phyloP scores from a whole-genome alignment of 1,140 invertebrate species.

The Elymnias hypermnestra region DNA sequence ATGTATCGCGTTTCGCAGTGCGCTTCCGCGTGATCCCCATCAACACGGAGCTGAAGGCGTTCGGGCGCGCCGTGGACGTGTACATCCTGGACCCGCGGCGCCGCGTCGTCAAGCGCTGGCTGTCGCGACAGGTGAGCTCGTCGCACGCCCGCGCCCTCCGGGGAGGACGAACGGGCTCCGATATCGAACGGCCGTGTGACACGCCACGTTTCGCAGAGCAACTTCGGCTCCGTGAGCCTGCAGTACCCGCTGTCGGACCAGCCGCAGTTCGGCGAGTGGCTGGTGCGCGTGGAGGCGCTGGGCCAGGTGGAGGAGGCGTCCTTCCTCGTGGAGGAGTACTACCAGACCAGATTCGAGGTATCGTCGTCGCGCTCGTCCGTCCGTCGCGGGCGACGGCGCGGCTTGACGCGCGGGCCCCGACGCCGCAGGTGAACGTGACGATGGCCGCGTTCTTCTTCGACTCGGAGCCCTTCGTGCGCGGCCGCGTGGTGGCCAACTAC shows the following conservation, averaged over 20 bases:
- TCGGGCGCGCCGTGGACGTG: constrained; percentile 91
- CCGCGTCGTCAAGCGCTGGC: constrained; percentile 92
- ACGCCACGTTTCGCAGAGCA: constrained; percentile 81
- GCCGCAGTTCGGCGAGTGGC: constrained; percentile 94
- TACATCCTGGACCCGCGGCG: constrained; percentile 92
- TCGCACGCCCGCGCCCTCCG: too few relatives aligned
- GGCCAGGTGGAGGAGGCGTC: constrained; percentile 90
- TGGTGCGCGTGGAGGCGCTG: constrained; percentile 91
- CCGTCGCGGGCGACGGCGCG: too few relatives aligned
- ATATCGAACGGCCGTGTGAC: too few relatives aligned
- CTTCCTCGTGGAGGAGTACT: constrained; percentile 95
- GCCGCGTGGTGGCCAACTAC: constrained; percentile 94
- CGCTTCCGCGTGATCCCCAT: constrained; percentile 92
- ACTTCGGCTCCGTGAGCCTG: constrained; percentile 93
- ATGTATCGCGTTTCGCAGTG: constrained; percentile 76
- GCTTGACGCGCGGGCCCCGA: too few relatives aligned
- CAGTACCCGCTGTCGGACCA: constrained; percentile 94
- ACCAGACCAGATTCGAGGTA: constrained; percentile 92
- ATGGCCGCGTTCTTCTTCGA: constrained; percentile 96
- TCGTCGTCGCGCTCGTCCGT: too few relatives aligned
- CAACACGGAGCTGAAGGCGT: constrained; percentile 91
- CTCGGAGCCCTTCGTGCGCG: constrained; percentile 87
- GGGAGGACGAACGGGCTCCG: too few relatives aligned
- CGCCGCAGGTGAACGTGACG: constrained; percentile 89
- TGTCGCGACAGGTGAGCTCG: constrained; percentile 88